These are phyloP conservation scores for Rafetus swinhoei DNA, from an alignment of 2,113 vertebrate genomes.

Conservation along the genomic window DNA sequence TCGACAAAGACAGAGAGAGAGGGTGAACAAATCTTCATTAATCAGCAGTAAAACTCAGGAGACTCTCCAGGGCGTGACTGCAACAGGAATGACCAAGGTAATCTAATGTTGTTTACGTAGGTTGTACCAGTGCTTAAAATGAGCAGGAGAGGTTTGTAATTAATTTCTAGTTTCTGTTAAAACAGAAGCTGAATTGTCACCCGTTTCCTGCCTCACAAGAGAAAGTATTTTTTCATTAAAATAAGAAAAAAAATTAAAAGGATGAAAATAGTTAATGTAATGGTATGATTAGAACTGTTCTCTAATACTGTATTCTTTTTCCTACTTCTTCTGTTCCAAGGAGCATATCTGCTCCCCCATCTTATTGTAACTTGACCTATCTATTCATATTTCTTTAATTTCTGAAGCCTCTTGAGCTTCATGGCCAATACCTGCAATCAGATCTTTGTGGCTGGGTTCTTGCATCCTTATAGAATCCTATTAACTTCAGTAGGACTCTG, in stretches of 20 bases:
- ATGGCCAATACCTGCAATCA: not conserved
- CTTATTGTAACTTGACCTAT: not conserved
- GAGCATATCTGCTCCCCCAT: not conserved
- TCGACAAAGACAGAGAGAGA: constrained; percentile 90
- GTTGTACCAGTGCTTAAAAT: not conserved
- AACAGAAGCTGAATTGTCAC: not conserved
- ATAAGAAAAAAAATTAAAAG: not conserved
- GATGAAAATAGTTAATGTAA: not conserved
- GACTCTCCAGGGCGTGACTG: constrained; percentile 77
- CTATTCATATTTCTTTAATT: not conserved
- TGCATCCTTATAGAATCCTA: not conserved
- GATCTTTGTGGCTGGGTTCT: not conserved
- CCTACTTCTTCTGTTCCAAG: not conserved
- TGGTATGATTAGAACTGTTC: not conserved
- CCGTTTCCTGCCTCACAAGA: not conserved
- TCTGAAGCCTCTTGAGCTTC: not conserved
- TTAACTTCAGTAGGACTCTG: not conserved
- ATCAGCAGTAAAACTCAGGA: constrained; percentile 88
- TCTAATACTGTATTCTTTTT: not conserved
- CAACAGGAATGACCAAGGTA: constrained; percentile 85
- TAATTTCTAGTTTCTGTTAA: not conserved
- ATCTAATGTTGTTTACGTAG: not conserved
- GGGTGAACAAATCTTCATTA: constrained; percentile 80
- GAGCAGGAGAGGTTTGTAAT: not conserved
- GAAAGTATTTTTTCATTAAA: not conserved